phyloP scores from a whole-genome alignment of 2,888 invertebrate genomes.

The Teinopalpus imperialis region DNA sequence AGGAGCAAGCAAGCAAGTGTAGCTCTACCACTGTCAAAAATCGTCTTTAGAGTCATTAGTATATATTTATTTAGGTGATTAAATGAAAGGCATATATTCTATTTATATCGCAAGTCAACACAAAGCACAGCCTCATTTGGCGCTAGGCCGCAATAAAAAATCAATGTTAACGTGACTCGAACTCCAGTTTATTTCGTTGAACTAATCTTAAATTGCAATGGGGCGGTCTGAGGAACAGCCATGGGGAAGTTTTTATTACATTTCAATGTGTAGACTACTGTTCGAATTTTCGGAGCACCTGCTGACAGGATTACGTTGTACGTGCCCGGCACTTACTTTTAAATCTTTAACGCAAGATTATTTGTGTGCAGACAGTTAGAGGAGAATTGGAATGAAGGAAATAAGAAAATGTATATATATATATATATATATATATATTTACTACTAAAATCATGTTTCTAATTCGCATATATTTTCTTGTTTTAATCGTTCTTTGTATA shows the following conservation, averaged over 20 bases:
- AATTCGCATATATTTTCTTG: too few relatives aligned
- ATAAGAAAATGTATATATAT: neutral
- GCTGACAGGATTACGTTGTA: slow-evolving; percentile 64
- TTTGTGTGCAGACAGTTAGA: slow-evolving; percentile 23
- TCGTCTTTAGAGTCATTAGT: too few relatives aligned
- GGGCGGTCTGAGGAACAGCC: slow-evolving; percentile 22
- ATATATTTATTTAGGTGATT: too few relatives aligned
- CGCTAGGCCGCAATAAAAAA: slow-evolving; percentile 16
- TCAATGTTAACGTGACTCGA: slow-evolving; percentile 18
- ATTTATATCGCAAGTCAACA: too few relatives aligned
- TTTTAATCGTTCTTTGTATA: too few relatives aligned
- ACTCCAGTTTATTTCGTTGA: slow-evolving; percentile 22
- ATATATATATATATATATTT: too few relatives aligned
- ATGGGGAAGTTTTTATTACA: slow-evolving; percentile 66
- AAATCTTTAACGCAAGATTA: slow-evolving; percentile 36
- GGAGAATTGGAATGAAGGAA: slow-evolving; percentile 16
- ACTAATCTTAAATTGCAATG: slow-evolving; percentile 28
- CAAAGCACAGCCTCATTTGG: too few relatives aligned
- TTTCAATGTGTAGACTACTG: slow-evolving; percentile 60
- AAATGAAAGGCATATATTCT: too few relatives aligned
- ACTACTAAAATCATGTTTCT: too few relatives aligned
- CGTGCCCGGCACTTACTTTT: slow-evolving; percentile 51
- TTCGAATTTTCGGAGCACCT: slow-evolving; percentile 66
- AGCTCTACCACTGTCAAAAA: too few relatives aligned
- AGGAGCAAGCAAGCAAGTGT: too few relatives aligned